Conservation (phyloP, 2,797 vertebrate genomes). For the Pangasius mekongensis region DNA sequence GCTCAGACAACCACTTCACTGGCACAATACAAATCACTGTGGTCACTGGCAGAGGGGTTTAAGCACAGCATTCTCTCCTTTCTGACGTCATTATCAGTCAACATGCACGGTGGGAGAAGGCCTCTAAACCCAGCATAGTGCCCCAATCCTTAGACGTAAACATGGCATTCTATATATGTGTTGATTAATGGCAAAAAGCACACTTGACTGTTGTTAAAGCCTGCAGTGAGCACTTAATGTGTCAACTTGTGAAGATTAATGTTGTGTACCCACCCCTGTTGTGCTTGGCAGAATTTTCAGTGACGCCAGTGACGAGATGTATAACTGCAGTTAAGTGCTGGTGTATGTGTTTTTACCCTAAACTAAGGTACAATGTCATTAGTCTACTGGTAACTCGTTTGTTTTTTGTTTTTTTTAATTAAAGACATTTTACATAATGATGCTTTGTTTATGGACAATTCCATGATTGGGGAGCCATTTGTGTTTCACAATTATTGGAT, state of each 20-base stretch:
- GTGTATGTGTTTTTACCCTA: conserved; percentile 4
- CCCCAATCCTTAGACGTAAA: conserved; percentile 3
- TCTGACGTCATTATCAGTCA: conserved; percentile 23
- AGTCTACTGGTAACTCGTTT: background rate
- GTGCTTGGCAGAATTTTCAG: conserved; percentile 37
- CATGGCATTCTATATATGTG: conserved; percentile 31
- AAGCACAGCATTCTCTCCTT: background rate
- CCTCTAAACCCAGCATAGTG: background rate
- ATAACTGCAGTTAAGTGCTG: conserved; percentile 7
- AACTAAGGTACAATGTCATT: background rate
- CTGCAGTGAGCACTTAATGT: conserved; percentile 27
- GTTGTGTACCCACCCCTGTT: conserved; percentile 45
- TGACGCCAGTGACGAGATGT: background rate
- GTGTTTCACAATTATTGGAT: background rate
- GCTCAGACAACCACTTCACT: background rate
- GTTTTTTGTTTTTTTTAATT: background rate
- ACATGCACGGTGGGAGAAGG: conserved; percentile 6
- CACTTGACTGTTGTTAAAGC: conserved; percentile 36
- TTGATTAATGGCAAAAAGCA: conserved; percentile 42
- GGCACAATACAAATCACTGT: background rate
- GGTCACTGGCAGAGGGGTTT: background rate
- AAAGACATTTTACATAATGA: background rate
- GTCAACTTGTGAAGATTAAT: conserved; percentile 50
- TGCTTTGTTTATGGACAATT: background rate
- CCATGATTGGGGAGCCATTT: background rate